Conservation (phyloP, 2,797 vertebrate genomes). For the Gallirallus australis region DNA sequence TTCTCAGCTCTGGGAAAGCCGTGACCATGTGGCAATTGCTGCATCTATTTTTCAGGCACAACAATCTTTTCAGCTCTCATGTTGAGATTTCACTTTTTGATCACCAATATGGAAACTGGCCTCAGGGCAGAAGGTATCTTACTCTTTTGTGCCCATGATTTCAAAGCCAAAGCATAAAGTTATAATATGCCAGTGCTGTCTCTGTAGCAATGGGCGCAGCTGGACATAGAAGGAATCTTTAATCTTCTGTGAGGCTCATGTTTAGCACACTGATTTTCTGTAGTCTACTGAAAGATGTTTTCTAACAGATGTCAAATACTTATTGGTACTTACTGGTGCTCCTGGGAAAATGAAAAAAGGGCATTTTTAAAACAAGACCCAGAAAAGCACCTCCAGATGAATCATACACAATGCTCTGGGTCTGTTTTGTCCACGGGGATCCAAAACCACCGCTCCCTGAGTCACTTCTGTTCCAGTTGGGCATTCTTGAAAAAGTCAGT, state of each 20-base stretch:
- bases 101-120: background rate
- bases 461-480: background rate
- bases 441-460: background rate
- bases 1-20: background rate
- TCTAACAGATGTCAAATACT: slow-evolving; percentile 18
- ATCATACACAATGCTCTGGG: background rate
- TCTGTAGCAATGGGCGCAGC: background rate
- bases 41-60: background rate
- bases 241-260: background rate
- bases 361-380: background rate
- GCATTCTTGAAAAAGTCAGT: background rate
- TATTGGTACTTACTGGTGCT: background rate
- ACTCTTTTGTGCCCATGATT: background rate
- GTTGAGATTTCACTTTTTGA: background rate
- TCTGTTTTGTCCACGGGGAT: background rate
- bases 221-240: background rate
- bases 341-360: background rate
- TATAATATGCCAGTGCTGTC: background rate
- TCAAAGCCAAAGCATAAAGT: background rate
- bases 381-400: background rate
- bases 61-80: background rate
- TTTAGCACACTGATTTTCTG: background rate
- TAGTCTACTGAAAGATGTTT: background rate
- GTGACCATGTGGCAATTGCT: background rate
- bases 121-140: background rate